Evolutionary conservation across 2,797 vertebrate species (phyloP), one percentile per base, ranked within the genome.

Genomic region (Pseudomugil gertrudae): DNA sequence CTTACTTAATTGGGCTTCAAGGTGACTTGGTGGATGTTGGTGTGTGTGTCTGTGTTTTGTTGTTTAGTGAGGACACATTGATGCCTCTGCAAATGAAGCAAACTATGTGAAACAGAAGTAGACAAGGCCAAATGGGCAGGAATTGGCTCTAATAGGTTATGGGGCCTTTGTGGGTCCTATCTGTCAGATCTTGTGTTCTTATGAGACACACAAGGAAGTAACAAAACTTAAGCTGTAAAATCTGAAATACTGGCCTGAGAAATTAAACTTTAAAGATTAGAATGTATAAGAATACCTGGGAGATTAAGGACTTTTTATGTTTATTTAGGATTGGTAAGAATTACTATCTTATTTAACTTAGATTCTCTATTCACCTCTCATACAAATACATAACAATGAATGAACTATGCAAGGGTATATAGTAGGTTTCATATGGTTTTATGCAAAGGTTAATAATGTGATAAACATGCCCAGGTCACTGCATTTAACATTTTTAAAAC

Each of bases 1-100:
- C 65, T 71, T 72, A 67, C 81, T 84, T 89, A 90, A 92, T 91
- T 91, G 81, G 85, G 81, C 85, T 85, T 87, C 89, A 91, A 90
- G 82, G 86, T 88, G 86, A 90, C 84, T 87, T 78, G 55, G 84
- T 64, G 40, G 72, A 69, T 63, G 45, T 38, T 62, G 38, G 56
- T 72, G 54, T 43, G 69, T 78, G 59, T 72, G 43, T 78, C 57
- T 68, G 63, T 78, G 63, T 78, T 62, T 75, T 61, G 40, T 54
- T 70, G 63, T 72, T 63, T 56, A 15, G 63, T 51, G 60, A 47
- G 50, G 65, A 69, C 76, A 79, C 84, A 80, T 40, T 77, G 73
- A 79, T 80, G 81, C 69, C 17, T 82, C 72, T 76, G 69, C 65
- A 84, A 89, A 89, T 89, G 66, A 92, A 86, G 84, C 85, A 85